Conservation (phyloP, 2,113 vertebrate species). For the Petrocephalus zakoni region DNA sequence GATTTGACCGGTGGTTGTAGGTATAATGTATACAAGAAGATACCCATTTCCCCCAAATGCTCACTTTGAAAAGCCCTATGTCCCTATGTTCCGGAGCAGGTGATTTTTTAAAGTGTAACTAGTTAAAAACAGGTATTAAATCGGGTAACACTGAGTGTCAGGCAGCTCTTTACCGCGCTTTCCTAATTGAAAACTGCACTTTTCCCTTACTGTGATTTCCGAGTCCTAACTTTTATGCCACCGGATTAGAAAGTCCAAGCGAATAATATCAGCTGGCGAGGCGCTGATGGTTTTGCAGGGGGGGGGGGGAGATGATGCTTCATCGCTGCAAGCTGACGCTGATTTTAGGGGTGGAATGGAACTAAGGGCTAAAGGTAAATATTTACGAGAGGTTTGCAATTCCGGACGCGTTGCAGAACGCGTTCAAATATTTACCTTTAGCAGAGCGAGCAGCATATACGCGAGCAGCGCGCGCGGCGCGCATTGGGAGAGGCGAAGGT, state of each 20-base stretch:
- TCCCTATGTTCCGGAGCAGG: not conserved
- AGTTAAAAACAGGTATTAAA: not conserved
- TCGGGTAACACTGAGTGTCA: not conserved
- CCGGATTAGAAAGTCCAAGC: not conserved
- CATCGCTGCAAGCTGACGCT: not conserved
- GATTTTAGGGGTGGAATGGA: not conserved
- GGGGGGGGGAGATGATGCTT: not conserved
- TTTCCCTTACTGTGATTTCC: not conserved
- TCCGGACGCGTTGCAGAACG: not conserved
- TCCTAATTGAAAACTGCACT: not conserved
- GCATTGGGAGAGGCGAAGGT: not conserved
- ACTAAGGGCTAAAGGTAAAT: not conserved
- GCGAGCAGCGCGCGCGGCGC: not conserved
- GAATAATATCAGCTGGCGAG: not conserved
- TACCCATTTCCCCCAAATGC: not conserved
- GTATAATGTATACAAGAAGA: not conserved
- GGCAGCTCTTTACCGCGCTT: not conserved
- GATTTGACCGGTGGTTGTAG: not conserved
- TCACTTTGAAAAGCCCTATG: not conserved
- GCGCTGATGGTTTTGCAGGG: not conserved
- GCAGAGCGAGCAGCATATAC: not conserved
- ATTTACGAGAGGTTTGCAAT: not conserved
- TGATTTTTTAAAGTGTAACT: not conserved
- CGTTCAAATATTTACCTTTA: not conserved
- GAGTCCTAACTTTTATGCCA: not conserved